A percentile compares a stretch with the other conserved stretches of the same genome.
Conservation (phyloP, 2,797 vertebrate species). For the Nothura maculosa region DNA sequence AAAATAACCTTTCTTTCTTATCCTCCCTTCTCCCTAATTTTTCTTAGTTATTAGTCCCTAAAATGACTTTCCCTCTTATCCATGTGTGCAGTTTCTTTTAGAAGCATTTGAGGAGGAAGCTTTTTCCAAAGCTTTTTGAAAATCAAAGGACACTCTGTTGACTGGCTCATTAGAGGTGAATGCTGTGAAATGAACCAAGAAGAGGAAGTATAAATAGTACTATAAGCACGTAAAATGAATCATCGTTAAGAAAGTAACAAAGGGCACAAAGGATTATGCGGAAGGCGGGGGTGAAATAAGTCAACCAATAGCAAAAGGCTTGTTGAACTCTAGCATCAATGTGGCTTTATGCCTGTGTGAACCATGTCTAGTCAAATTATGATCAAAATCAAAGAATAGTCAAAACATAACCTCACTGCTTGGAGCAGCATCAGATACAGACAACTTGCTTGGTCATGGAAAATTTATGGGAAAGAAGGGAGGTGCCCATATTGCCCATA, state of each 20-base stretch:
- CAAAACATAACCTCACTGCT: not conserved
- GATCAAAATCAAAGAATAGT: slow-evolving; percentile 1
- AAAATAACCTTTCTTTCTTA: not conserved
- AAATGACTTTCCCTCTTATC: not conserved
- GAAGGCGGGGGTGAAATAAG: rapidly evolving
- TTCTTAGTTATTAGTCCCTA: not conserved
- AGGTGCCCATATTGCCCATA: too few relatives aligned
- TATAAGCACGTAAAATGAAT: slow-evolving; percentile 24
- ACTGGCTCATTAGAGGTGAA: slow-evolving; percentile 43
- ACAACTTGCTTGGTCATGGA: not conserved
- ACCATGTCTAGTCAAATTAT: slow-evolving; percentile 18
- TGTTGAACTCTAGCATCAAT: not conserved
- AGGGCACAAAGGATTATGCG: not conserved
- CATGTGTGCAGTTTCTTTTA: slow-evolving; percentile 10
- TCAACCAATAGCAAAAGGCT: slow-evolving; percentile 22
- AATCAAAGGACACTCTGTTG: slow-evolving; percentile 15
- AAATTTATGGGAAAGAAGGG: not conserved
- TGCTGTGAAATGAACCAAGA: slow-evolving; percentile 43
- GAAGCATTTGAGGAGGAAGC: not conserved
- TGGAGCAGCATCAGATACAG: not conserved
- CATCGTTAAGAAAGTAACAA: slow-evolving; percentile 24
- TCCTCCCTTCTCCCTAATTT: not conserved
- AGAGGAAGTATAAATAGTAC: slow-evolving; percentile 16
- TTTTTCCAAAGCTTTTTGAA: slow-evolving; percentile 25
- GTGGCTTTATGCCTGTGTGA: not conserved